Base-by-base conservation (phyloP, 2,888 invertebrate genomes). In the Hydropsyche betteni region DNA sequence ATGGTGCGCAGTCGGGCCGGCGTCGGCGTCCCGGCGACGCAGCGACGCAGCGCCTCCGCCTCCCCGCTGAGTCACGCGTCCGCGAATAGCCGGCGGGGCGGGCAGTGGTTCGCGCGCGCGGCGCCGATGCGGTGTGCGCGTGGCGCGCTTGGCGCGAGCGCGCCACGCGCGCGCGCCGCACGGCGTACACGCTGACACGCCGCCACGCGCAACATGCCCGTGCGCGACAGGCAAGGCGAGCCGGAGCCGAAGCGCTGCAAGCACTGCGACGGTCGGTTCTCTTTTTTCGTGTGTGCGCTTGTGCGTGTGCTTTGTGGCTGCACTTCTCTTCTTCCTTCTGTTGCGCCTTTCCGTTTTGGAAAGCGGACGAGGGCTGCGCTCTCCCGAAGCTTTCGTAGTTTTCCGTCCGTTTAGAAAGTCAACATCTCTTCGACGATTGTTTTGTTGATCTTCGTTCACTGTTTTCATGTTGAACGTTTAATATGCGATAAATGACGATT, bases 181-280 rank as follows among this genome's bases (percentile, higher is more conserved):
- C 84, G 83, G 4, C 58, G 82, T 82, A 81, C 83, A 84, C 86
- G 87, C 87, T 87, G 44, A 86, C 86, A 85, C 86, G 68, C 68
- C 38, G 33, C 36, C 2, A 86, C 86, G 86, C 87, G 86, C 85
- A 87, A 87, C 87, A 88, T 87, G 88, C 88, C 88, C 86, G 88
- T 88, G 85, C 86, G 87, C 86, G 86, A 86, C 84, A 86, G 86
- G 86, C 74, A 76, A 75, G 86, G 87, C 85, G 87, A 87, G 83
- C 93, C 94, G 89, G 92, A 93, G 91, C 93, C 94, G 88, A 94
- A 94, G 89, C 93, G 94, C 92, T 94, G 94, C 93, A 93, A 92
- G 90, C 93, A 93, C 89, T 94, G 94, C 92, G 94, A 94, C 93
- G 94, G 94, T 79, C 83, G 8, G 24, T 24, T 44, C 2, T 44